phyloP scores from a whole-genome alignment of 2,888 invertebrate species.

The Brenthis daphne region DNA sequence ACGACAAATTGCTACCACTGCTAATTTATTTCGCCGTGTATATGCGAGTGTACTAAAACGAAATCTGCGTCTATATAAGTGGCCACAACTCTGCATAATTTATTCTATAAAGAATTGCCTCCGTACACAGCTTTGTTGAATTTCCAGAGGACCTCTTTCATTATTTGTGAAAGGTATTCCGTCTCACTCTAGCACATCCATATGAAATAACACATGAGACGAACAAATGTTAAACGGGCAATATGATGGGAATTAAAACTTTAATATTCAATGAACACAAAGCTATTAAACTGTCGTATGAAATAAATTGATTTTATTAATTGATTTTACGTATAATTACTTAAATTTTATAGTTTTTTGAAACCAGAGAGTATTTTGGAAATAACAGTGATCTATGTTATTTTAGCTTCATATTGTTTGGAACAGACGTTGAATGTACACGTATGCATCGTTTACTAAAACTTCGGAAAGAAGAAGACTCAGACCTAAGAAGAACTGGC shows the following conservation, averaged over 20 bases:
- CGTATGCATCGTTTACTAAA: too few relatives aligned
- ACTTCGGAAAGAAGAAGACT: too few relatives aligned
- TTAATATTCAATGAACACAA: slow-evolving; percentile 43
- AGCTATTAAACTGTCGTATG: slow-evolving; percentile 18
- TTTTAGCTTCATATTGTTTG: too few relatives aligned
- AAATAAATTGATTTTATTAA: slow-evolving; percentile 18
- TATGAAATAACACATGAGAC: slow-evolving; percentile 35
- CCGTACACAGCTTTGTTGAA: slow-evolving; percentile 65
- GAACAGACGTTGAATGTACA: too few relatives aligned
- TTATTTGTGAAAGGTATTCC: slow-evolving; percentile 45
- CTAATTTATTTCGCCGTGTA: slow-evolving; percentile 45
- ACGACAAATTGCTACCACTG: slow-evolving; percentile 22
- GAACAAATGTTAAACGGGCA: slow-evolving; percentile 47
- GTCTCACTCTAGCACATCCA: slow-evolving; percentile 46
- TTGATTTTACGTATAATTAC: neutral
- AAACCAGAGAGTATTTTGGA: neutral
- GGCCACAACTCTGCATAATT: slow-evolving; percentile 66
- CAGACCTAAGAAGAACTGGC: too few relatives aligned
- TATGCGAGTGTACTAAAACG: slow-evolving; percentile 56
- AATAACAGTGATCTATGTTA: neutral
- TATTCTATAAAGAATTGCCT: slow-evolving; percentile 62
- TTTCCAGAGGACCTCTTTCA: slow-evolving; percentile 60
- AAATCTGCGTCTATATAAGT: slow-evolving; percentile 64
- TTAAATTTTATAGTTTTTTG: slow-evolving; percentile 1
- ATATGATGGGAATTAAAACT: slow-evolving; percentile 57